Conservation (phyloP, 2,113 vertebrate species). For the Ceyx melanurus region DNA sequence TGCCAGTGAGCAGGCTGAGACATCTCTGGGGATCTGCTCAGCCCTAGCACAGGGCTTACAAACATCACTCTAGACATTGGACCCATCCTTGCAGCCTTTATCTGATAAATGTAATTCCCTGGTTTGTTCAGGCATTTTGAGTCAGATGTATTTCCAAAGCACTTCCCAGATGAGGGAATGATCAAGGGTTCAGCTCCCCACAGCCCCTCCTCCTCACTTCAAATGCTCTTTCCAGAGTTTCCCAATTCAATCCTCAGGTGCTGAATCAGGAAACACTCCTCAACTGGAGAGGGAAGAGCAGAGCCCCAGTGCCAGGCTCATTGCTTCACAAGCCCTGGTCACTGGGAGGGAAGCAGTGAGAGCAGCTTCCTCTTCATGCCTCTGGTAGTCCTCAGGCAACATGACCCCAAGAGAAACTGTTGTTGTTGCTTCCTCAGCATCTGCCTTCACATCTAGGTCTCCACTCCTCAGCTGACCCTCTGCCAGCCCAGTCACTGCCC, state of each 20-base stretch:
- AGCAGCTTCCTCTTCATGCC: background rate
- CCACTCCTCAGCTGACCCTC: background rate
- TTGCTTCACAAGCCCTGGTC: background rate
- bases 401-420: background rate
- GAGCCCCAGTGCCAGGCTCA: background rate
- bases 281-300: background rate
- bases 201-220: background rate
- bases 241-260: background rate
- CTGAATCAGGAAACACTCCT: background rate
- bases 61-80: background rate
- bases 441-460: background rate
- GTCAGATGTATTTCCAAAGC: background rate
- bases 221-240: background rate
- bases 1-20: background rate
- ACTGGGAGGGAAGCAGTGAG: fast-evolving
- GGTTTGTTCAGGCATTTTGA: background rate
- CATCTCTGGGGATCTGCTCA: background rate
- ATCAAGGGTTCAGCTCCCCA: background rate
- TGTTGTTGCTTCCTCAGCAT: background rate
- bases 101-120: background rate
- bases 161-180: background rate
- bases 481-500: background rate
- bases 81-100: background rate
- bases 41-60: background rate
- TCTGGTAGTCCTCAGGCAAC: background rate